These are phyloP conservation scores for Anastatus disparis DNA, from an alignment of 1,140 invertebrate genomes.

Conservation along the genomic window DNA sequence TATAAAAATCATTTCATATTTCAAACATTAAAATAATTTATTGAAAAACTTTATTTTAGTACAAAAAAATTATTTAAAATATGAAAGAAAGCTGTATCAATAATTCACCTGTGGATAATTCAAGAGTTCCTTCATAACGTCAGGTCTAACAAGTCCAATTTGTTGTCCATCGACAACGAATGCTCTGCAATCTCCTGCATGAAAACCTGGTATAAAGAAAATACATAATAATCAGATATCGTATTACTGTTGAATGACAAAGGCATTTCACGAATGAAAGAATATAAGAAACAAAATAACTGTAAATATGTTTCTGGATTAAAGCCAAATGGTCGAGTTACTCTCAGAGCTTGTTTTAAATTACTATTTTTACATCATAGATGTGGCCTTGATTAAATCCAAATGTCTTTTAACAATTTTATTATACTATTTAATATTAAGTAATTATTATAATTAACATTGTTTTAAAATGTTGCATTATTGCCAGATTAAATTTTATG, in stretches of 20 bases:
- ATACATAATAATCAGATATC: not conserved
- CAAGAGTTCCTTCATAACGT: constrained; percentile 82
- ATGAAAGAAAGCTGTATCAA: too few species aligned
- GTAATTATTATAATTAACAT: not conserved
- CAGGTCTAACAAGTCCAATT: constrained; percentile 85
- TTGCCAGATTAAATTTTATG: not conserved
- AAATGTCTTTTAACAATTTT: constrained; percentile 1
- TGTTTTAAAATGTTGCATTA: not conserved
- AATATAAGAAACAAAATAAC: constrained; percentile 10
- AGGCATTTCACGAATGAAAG: constrained; percentile 5
- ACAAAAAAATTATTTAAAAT: not conserved
- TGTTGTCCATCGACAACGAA: constrained; percentile 88
- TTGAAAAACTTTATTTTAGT: not conserved
- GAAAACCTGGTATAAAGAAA: constrained; percentile 70
- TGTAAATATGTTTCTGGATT: constrained; percentile 18
- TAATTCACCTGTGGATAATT: constrained; percentile 81
- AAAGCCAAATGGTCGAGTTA: not conserved
- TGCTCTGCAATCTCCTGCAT: constrained; percentile 81
- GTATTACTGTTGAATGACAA: not conserved
- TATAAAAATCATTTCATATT: too few species aligned
- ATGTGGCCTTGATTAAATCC: constrained; percentile 7
- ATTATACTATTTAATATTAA: not conserved
- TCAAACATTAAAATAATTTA: too few species aligned
- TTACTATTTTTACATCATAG: constrained; percentile 40
- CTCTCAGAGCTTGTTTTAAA: constrained; percentile 6